Percentiles rank a stretch among this genome's conserved stretches.
These are phyloP conservation scores for Digitonthophagus gazella DNA, from an alignment of 2,888 invertebrate species.

Conservation along the genomic window DNA sequence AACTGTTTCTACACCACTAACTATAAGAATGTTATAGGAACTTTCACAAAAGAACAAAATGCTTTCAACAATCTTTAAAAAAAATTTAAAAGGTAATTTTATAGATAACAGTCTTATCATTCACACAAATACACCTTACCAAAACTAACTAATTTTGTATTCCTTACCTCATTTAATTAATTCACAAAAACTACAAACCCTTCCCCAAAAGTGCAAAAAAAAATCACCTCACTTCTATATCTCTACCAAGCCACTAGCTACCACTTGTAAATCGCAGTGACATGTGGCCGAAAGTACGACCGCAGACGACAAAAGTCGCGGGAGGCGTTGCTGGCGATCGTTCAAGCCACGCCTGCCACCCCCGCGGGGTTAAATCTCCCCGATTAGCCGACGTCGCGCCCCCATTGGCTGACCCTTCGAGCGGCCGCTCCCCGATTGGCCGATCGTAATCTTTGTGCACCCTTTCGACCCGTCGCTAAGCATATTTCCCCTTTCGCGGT, in stretches of 20 bases:
- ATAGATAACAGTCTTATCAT: too few species aligned
- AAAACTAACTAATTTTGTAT: too few species aligned
- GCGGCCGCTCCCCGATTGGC: constrained; percentile 28
- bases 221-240: constrained; percentile 1
- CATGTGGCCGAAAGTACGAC: constrained; percentile 19
- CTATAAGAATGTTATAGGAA: too few species aligned
- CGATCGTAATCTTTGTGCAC: constrained; percentile 40
- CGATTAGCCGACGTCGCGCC: constrained; percentile 18
- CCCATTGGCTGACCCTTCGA: constrained; percentile 38
- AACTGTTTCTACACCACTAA: too few species aligned
- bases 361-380: constrained; percentile 38
- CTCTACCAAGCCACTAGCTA: constrained; percentile 5
- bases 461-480: constrained; percentile 45
- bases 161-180: too few species aligned
- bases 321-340: constrained; percentile 30
- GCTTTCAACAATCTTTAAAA: too few species aligned
- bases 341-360: constrained; percentile 32
- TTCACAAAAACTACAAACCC: constrained; percentile 9
- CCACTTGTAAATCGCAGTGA: constrained; percentile 33
- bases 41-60: too few species aligned
- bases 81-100: too few species aligned
- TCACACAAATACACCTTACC: too few species aligned
- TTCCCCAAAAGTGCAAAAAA: neutral
- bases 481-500: constrained; percentile 26
- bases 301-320: constrained; percentile 23